Base-by-base conservation (phyloP, 2,888 invertebrate species). In the Nowickia ferox region DNA sequence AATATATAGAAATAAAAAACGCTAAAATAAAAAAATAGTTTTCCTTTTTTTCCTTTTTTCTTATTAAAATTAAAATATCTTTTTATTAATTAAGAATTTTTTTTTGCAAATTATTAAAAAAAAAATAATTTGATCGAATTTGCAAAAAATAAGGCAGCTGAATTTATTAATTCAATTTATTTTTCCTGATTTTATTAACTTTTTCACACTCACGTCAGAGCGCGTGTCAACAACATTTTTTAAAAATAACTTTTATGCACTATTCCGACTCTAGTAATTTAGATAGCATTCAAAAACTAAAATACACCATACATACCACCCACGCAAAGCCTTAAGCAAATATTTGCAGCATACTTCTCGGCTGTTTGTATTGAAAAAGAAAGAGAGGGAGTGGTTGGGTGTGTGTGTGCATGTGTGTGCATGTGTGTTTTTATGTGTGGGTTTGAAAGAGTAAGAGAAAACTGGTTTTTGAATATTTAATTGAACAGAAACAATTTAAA, bases 401-500 rank as follows among this genome's bases (percentile, higher is more conserved):
- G 69, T 19, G 55, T 30, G 30, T 6, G 2, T 30, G 30, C 4
- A 4, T 30, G 30, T 6, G 30, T 30, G 30, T 30, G 30, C 6
- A 22, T 22, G 0, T 30, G 6, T 30, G 30, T 30, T 11, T 63
- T 55, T 19, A 22, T 22, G 0, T 30, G 6, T 30, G 30, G 5
- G 17, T 63, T 55, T 19, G 55, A 15, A 4, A 48, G 30, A 5
- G 48, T 15, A 61, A 3, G 40, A 69, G 53, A 6, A 44, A 71
- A 57, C 38, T 66, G 30, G 15, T n/a, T 48, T 77, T 79, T 65
- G 53, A 79, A 63, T 80, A 19, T 80, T 72, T 72, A 72, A 72
- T 72, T 80, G 63, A 53, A 65, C 61, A 65, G 68, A 85, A 74
- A 72, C 65, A 61, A 53, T 79, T 59, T 53, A 51, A 72, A 61